These are phyloP conservation scores for Brachirus orientalis DNA, from an alignment of 2,113 vertebrate species.

Conservation along the genomic window DNA sequence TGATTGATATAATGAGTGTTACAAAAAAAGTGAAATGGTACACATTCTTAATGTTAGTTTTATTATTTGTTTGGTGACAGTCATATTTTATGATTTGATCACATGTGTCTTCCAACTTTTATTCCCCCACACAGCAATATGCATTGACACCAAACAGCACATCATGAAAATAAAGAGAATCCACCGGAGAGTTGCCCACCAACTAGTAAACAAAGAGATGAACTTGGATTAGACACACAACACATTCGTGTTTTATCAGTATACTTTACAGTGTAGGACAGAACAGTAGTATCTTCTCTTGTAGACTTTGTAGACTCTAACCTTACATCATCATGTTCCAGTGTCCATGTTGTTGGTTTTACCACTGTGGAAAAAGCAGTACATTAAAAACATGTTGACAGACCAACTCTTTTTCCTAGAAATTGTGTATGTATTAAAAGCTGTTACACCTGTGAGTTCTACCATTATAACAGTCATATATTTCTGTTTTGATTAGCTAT, in stretches of 20 bases:
- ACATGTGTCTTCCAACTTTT: too few species aligned
- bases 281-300: not conserved
- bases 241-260: not conserved
- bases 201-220: conserved; percentile 32
- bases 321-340: conserved; percentile 12
- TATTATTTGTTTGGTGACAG: too few species aligned
- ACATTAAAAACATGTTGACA: too few species aligned
- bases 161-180: conserved; percentile 58
- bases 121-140: conserved; percentile 33
- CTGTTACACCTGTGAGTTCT: too few species aligned
- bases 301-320: conserved; percentile 29
- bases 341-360: not conserved
- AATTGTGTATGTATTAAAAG: too few species aligned
- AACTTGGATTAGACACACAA: not conserved
- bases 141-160: conserved; percentile 32
- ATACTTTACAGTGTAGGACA: not conserved
- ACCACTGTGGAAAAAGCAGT: conserved; percentile 19
- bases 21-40: too few species aligned
- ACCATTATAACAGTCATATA: too few species aligned
- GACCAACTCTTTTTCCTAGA: too few species aligned
- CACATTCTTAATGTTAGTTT: too few species aligned
- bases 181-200: conserved; percentile 70
- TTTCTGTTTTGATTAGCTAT: too few species aligned
- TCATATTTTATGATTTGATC: not conserved
- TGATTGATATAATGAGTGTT: too few species aligned